These are phyloP conservation scores for Caradrina clavipalpis DNA, from an alignment of 2,888 invertebrate genomes.

Conservation along the genomic window DNA sequence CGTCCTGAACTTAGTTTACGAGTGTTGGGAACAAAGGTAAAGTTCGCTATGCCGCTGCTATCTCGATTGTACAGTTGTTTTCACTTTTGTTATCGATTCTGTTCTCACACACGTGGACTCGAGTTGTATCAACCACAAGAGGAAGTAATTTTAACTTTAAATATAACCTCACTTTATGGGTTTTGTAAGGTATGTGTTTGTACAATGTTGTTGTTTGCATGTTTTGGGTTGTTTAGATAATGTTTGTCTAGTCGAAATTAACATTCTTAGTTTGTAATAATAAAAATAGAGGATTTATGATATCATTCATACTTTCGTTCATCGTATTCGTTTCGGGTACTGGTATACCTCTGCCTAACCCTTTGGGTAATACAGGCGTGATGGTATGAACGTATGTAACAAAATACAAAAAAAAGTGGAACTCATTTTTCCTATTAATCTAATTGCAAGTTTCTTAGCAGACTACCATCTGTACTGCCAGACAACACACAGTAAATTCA, in stretches of 20 bases:
- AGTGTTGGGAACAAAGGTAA: slow-evolving; percentile 65
- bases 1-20: slow-evolving; percentile 67
- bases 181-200: not conserved
- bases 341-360: too few species aligned
- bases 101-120: slow-evolving; percentile 30
- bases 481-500: not conserved
- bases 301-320: too few species aligned
- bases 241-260: not conserved
- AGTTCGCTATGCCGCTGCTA: slow-evolving; percentile 61
- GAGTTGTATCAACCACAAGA: slow-evolving; percentile 39
- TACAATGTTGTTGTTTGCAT: slow-evolving; percentile 6
- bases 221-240: not conserved
- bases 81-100: slow-evolving; percentile 52
- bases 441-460: not conserved
- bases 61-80: slow-evolving; percentile 65
- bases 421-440: not conserved
- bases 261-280: not conserved
- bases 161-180: slow-evolving; percentile 22
- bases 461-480: not conserved
- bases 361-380: too few species aligned
- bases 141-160: slow-evolving; percentile 44
- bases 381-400: too few species aligned
- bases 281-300: not conserved
- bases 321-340: too few species aligned
- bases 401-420: not conserved